These are phyloP conservation scores for Peromyscus melanophrys DNA, from an alignment of 2,797 vertebrate genomes.

Conservation along the genomic window DNA sequence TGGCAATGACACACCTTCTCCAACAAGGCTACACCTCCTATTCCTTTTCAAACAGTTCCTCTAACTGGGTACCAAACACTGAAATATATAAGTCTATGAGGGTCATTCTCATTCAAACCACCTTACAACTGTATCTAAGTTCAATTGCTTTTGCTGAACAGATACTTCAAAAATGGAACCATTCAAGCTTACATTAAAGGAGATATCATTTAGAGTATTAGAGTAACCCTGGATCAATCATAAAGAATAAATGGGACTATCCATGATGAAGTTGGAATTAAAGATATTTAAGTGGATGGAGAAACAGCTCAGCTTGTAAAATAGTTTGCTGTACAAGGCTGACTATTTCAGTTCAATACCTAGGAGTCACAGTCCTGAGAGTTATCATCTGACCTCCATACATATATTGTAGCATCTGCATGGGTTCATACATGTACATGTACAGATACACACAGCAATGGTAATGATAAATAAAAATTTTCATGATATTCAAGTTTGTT, in stretches of 20 bases:
- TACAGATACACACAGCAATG: background rate
- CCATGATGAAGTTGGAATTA: background rate
- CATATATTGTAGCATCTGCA: too few relatives aligned
- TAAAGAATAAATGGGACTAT: background rate
- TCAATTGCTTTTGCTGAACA: background rate
- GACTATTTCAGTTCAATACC: background rate
- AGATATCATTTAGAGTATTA: background rate
- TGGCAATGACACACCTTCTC: background rate
- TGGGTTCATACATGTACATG: background rate
- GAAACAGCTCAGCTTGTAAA: background rate
- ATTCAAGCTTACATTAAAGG: background rate
- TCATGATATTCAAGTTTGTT: background rate
- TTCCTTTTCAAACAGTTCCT: background rate
- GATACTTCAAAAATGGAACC: background rate
- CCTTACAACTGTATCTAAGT: background rate
- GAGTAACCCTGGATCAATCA: background rate
- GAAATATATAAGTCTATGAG: background rate
- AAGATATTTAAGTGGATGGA: background rate
- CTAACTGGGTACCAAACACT: background rate
- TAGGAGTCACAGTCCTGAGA: background rate
- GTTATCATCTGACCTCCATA: background rate
- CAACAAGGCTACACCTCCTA: background rate
- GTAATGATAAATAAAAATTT: background rate
- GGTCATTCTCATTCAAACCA: background rate
- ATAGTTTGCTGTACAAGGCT: too few relatives aligned